Conservation (phyloP, 2,797 vertebrate genomes). For the Centropyge bicolor region DNA sequence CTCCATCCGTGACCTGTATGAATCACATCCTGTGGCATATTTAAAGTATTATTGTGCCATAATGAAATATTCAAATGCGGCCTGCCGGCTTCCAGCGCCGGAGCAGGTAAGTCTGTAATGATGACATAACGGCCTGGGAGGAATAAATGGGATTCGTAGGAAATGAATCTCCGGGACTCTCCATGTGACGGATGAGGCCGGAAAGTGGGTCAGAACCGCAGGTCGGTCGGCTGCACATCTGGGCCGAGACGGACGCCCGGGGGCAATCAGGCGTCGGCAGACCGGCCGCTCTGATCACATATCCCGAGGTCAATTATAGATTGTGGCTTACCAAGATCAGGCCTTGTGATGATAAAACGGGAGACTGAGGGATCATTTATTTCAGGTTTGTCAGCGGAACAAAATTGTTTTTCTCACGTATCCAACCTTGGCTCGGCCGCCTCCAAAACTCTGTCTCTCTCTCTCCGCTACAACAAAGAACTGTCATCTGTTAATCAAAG, state of each 20-base stretch:
- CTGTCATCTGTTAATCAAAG: conserved; percentile 59
- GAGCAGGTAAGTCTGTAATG: conserved; percentile 75
- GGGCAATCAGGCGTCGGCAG: conserved; percentile 38
- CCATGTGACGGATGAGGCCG: conserved; percentile 69
- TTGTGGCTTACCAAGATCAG: conserved; percentile 14
- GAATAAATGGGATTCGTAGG: conserved; percentile 72
- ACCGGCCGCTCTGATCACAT: conserved; percentile 32
- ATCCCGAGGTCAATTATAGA: conserved; percentile 49
- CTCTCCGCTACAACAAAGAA: conserved; percentile 23
- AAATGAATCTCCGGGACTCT: conserved; percentile 66
- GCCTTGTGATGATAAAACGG: conserved; percentile 9
- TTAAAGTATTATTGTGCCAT: conserved; percentile 72
- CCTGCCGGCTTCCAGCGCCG: conserved; percentile 50
- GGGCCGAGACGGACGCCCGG: conserved; percentile 50
- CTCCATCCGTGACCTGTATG: conserved; percentile 49
- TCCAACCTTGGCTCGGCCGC: not conserved
- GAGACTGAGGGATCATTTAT: conserved; percentile 23
- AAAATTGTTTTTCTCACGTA: conserved; percentile 1
- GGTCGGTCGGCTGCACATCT: conserved; percentile 74
- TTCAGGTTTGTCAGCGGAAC: conserved; percentile 28
- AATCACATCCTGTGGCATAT: conserved; percentile 71
- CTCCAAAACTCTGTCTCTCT: conserved; percentile 14
- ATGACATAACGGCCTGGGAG: conserved; percentile 72
- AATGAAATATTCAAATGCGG: conserved; percentile 80
- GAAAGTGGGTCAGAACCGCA: conserved; percentile 82